Evolutionary conservation across 2,797 vertebrate genomes (phyloP), one percentile per base, ranked within the genome.

Genomic region (Pteropus rufus): DNA sequence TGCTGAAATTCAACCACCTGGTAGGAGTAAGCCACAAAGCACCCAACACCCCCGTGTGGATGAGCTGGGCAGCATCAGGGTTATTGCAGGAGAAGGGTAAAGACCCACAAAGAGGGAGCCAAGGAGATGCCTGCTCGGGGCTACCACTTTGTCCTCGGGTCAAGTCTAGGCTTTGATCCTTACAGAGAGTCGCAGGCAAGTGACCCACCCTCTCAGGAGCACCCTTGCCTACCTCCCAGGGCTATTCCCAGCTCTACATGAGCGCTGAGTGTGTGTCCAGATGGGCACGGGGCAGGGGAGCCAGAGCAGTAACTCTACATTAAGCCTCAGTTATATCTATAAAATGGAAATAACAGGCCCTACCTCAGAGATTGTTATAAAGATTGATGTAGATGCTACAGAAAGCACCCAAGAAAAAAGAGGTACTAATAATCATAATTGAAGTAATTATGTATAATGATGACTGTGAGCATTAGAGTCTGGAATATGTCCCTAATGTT

Each of bases 31-130:
- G 34, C 44, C n/a, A 15, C 1, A 0, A 6, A n/a, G 60, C 24
- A 19, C 52, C 15, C 62, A 39, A 23, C 5, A 2, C 16, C 26
- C n/a, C 34, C 23, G n/a, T 0, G 0, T 0, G 10, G 16, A 23
- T 18, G 49, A 80, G 24, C 24, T 29, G 14, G 41, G 10, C 31
- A 34, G 58, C 44, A 24, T n/a, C 46, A 1, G 10, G 46, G 19
- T 36, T 46, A 44, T 4, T 10, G 24, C 6, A 26, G 62, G 31
- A 52, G 21, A 0, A 0, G 21, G 31, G 26, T 31, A 39, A 49
- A 73, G 60, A 60, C 44, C 54, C 52, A 21, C 36, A 46, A 39
- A 67, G 39, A 41, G 23, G 39, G 23, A 24, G 34, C 5, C 18
- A 11, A 0, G 15, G 31, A 64, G 21, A 56, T 18, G 39, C 49